phyloP scores from a whole-genome alignment of 1,140 invertebrate species.

The Drosophila melanica region DNA sequence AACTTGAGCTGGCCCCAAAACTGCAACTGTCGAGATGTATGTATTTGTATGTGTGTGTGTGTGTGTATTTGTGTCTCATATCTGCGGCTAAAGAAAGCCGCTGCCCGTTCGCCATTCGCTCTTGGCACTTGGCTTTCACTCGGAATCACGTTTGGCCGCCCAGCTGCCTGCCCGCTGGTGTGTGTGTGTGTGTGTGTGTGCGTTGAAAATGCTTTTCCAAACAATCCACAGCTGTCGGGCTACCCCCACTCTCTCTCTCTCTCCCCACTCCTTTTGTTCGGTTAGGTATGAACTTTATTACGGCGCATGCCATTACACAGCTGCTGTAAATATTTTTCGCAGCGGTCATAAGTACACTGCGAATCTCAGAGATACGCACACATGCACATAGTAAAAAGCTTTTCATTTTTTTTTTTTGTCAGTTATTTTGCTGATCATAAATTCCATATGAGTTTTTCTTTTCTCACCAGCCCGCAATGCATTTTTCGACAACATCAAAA shows the following conservation, averaged over 20 bases:
- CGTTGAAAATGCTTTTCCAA: conserved; percentile 30
- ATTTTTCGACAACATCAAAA: conserved; percentile 1
- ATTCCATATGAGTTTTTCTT: conserved; percentile 10
- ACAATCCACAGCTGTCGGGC: conserved; percentile 3
- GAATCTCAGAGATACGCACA: conserved; percentile 8
- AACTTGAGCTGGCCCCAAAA: conserved; percentile 21
- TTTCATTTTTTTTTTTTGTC: conserved; percentile 9
- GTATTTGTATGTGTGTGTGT: conserved; percentile 14
- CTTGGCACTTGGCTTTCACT: conserved; percentile 54
- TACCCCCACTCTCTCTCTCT: too few species aligned
- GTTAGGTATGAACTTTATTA: conserved; percentile 60
- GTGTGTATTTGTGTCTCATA: conserved; percentile 3
- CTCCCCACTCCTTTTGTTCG: conserved; percentile 39
- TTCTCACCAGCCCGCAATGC: neutral
- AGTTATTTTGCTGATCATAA: conserved; percentile 13
- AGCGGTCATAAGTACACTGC: conserved; percentile 46
- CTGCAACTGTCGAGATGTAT: conserved; percentile 10
- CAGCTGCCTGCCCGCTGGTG: conserved; percentile 5
- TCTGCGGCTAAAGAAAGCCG: conserved; percentile 39
- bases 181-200: neutral
- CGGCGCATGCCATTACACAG: conserved; percentile 58
- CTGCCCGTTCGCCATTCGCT: conserved; percentile 41
- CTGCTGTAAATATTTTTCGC: conserved; percentile 68
- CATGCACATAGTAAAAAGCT: neutral
- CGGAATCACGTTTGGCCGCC: conserved; percentile 38